phyloP scores from a whole-genome alignment of 2,797 vertebrate species.

The Buceros bicornis region DNA sequence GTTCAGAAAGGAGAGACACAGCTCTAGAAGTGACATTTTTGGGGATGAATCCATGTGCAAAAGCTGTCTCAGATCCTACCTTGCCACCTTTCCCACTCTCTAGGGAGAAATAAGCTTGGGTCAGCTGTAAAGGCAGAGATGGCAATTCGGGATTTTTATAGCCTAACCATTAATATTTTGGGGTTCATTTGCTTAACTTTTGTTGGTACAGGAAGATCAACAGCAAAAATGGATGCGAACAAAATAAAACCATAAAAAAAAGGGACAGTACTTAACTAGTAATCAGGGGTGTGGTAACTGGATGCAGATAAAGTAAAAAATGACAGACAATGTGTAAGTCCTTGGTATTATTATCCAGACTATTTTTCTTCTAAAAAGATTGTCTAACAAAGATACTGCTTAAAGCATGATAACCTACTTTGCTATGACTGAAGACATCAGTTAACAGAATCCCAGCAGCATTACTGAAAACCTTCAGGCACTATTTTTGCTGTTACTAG shows the following conservation, averaged over 20 bases:
- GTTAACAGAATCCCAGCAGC: not conserved
- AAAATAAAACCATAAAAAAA: not conserved
- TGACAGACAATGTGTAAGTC: not conserved
- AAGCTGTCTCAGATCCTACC: not conserved
- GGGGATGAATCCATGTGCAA: not conserved
- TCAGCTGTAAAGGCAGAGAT: not conserved
- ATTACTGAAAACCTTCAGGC: not conserved
- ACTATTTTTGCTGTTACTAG: not conserved
- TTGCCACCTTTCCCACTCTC: not conserved
- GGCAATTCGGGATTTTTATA: not conserved
- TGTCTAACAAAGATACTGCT: not conserved
- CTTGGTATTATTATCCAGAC: not conserved
- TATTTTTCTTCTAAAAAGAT: not conserved
- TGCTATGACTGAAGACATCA: not conserved
- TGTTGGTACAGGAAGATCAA: not conserved
- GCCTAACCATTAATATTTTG: accelerated
- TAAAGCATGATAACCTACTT: not conserved
- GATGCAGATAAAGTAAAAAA: not conserved
- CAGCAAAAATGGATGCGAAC: not conserved
- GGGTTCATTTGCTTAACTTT: not conserved
- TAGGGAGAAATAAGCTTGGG: not conserved
- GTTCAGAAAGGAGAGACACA: not conserved
- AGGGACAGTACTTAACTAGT: not conserved
- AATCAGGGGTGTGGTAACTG: not conserved
- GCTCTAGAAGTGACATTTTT: not conserved